Evolutionary conservation across 2,797 vertebrate species (phyloP).

Genomic region (Gallinago solitaria): DNA sequence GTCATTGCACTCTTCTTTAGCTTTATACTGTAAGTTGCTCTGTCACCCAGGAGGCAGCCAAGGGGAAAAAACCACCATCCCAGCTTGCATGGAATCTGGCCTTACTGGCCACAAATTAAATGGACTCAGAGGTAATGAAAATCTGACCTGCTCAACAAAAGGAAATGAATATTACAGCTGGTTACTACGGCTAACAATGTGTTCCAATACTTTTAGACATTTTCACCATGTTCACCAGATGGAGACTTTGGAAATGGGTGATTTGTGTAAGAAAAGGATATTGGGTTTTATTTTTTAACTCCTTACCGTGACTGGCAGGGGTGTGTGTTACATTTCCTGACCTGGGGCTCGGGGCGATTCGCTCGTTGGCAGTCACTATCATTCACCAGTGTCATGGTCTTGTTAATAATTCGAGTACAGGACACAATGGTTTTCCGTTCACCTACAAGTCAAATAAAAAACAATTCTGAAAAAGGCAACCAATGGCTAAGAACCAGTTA

Average conservation of each 20-base stretch:
- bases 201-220: not conserved
- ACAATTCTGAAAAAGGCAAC: not conserved
- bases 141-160: slow-evolving; percentile 31
- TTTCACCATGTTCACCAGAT: not conserved
- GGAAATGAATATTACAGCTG: slow-evolving; percentile 42
- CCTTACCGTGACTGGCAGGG: slow-evolving; percentile 91
- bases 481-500: not conserved
- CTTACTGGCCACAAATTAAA: slow-evolving; percentile 4
- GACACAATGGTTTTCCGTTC: slow-evolving; percentile 91
- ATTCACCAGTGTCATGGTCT: slow-evolving; percentile 87
- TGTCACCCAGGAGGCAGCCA: not conserved
- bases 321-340: slow-evolving; percentile 90
- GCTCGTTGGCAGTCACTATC: slow-evolving; percentile 86
- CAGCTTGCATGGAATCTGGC: not conserved
- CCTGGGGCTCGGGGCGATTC: slow-evolving; percentile 86
- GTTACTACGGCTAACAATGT: not conserved
- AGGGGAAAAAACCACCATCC: not conserved
- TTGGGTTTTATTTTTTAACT: not conserved
- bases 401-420: slow-evolving; percentile 89
- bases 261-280: not conserved
- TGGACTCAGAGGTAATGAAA: slow-evolving; percentile 2
- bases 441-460: slow-evolving; percentile 74
- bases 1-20: not conserved
- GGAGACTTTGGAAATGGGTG: not conserved
- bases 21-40: not conserved